Evolutionary conservation across 1,140 invertebrate species (phyloP).

Genomic region (Drosophila novamexicana): DNA sequence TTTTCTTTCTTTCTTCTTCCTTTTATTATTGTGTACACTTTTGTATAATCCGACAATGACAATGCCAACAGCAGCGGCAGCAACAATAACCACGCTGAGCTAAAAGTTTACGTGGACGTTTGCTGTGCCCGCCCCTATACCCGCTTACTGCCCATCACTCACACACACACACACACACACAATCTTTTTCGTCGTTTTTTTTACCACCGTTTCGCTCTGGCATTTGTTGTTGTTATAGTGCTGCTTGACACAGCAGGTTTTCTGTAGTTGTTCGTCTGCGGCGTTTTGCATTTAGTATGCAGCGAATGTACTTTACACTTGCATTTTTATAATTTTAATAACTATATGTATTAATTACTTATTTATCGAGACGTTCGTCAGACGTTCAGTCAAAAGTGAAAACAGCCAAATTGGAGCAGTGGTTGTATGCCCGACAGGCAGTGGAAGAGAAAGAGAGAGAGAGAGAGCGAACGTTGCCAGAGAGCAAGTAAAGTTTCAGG

Average conservation of each 20-base stretch:
- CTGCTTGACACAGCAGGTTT: slow-evolving; percentile 64
- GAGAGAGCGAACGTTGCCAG: slow-evolving; percentile 27
- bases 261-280: slow-evolving; percentile 15
- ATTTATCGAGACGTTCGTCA: slow-evolving; percentile 3
- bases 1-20: not conserved
- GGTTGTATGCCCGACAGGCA: slow-evolving; percentile 22
- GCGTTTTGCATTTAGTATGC: slow-evolving; percentile 11
- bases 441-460: slow-evolving; percentile 15
- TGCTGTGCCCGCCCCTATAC: slow-evolving; percentile 35
- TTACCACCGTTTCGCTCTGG: slow-evolving; percentile 61
- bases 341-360: slow-evolving; percentile 1
- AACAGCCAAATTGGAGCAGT: slow-evolving; percentile 65
- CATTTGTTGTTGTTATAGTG: slow-evolving; percentile 39
- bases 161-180: slow-evolving; percentile 11
- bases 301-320: slow-evolving; percentile 14
- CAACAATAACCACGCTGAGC: slow-evolving; percentile 54
- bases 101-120: slow-evolving; percentile 82
- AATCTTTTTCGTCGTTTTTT: slow-evolving; percentile 46
- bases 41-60: slow-evolving; percentile 38
- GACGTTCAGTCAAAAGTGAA: slow-evolving; percentile 61
- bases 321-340: slow-evolving; percentile 15
- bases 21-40: slow-evolving; percentile 38
- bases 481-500: slow-evolving; percentile 33
- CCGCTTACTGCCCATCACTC: slow-evolving; percentile 6
- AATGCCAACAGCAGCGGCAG: slow-evolving; percentile 16